Conservation (phyloP, 1,140 invertebrate genomes). For the Rhizoglyphus robini region DNA sequence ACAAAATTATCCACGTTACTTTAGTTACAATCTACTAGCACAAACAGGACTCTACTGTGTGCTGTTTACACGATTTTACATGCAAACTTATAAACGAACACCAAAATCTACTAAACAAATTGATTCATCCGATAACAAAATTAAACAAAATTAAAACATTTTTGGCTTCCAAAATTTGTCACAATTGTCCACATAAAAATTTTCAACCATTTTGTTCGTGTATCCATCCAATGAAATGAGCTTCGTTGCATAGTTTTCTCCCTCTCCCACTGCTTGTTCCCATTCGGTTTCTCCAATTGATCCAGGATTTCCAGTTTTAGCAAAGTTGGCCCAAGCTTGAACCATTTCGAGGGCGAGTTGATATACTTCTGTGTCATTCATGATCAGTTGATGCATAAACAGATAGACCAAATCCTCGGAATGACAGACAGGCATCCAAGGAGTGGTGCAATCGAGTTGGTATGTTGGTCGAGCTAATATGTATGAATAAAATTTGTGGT, state of each 20-base stretch:
- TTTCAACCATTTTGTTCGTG: neutral
- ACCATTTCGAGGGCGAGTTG: neutral
- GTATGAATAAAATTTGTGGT: no score
- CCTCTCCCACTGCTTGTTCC: neutral
- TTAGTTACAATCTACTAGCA: neutral
- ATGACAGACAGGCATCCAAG: neutral
- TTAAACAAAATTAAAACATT: no score
- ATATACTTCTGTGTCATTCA: no score
- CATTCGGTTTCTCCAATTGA: neutral
- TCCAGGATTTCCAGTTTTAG: neutral
- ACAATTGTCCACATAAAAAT: neutral
- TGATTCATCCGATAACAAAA: no score
- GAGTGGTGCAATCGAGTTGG: neutral
- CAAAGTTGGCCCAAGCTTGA: neutral
- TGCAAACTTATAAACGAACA: neutral
- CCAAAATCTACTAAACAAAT: no score
- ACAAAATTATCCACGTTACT: neutral
- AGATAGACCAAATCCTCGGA: neutral
- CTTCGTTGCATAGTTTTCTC: neutral
- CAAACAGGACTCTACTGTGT: neutral
- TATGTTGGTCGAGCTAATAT: neutral
- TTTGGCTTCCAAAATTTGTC: conserved; percentile 12
- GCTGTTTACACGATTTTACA: neutral
- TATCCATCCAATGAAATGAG: neutral
- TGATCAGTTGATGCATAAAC: neutral